phyloP scores from a whole-genome alignment of 2,888 invertebrate genomes.

The Dyspetes luteomarginatus region DNA sequence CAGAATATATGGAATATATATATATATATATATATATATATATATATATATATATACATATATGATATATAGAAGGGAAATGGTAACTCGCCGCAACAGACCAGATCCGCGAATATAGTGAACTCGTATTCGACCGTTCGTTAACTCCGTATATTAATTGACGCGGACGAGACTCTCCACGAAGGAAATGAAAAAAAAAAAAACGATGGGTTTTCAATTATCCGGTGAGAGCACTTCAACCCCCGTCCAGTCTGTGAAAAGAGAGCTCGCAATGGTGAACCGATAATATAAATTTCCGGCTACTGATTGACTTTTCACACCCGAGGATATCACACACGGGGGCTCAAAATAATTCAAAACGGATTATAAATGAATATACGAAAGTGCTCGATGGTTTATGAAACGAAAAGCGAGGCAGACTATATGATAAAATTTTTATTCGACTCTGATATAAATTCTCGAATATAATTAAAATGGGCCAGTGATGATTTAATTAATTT shows the following conservation, averaged over 20 bases:
- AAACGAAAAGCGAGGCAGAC: neutral
- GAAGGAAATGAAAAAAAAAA: slow-evolving; percentile 30
- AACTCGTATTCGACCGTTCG: slow-evolving; percentile 51
- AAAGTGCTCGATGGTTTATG: neutral
- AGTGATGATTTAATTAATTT: neutral
- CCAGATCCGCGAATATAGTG: neutral
- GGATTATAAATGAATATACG: neutral
- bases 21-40: neutral
- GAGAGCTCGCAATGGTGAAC: slow-evolving; percentile 25
- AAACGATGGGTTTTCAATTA: slow-evolving; percentile 57
- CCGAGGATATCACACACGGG: slow-evolving; percentile 6
- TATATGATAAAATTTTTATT: neutral
- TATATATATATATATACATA: neutral
- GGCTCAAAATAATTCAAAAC: slow-evolving; percentile 26
- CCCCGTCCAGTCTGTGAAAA: neutral
- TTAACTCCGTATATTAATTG: slow-evolving; percentile 61
- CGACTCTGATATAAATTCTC: neutral
- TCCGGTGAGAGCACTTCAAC: slow-evolving; percentile 55
- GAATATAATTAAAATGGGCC: neutral
- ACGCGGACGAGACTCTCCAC: slow-evolving; percentile 49
- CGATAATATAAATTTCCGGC: slow-evolving; percentile 45
- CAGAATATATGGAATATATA: neutral
- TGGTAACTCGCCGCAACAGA: neutral
- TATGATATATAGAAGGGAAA: neutral
- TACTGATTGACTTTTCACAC: slow-evolving; percentile 55